Conservation (phyloP, 2,888 invertebrate species). For the Eubasilissa splendida region DNA sequence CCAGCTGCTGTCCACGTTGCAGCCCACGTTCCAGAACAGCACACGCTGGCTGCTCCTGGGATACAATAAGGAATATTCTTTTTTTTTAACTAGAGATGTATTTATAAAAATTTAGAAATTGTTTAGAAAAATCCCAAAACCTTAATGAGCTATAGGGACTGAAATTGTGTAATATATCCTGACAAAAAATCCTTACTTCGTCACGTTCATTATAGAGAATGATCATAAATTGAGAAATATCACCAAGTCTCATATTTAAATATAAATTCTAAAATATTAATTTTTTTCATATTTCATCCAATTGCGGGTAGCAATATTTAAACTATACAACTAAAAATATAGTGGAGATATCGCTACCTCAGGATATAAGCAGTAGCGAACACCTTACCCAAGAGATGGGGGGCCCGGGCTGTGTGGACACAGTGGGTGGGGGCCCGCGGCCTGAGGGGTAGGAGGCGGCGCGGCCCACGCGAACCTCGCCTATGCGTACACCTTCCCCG, state of each 20-base stretch:
- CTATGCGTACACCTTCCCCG: constrained; percentile 62
- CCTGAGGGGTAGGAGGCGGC: constrained; percentile 54
- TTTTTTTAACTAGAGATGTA: background rate
- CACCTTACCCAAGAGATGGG: constrained; percentile 15
- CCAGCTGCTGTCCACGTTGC: constrained; percentile 69
- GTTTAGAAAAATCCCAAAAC: background rate
- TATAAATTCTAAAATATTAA: too few relatives aligned
- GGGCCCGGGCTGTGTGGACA: background rate
- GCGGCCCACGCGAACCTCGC: constrained; percentile 60
- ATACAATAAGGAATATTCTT: too few relatives aligned
- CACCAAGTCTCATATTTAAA: too few relatives aligned
- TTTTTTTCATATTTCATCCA: too few relatives aligned
- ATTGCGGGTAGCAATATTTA: too few relatives aligned
- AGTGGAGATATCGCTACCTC: too few relatives aligned
- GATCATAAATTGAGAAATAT: too few relatives aligned
- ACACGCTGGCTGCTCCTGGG: constrained; percentile 51
- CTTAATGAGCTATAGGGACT: background rate
- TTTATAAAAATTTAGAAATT: background rate
- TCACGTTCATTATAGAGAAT: too few relatives aligned
- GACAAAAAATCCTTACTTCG: too few relatives aligned
- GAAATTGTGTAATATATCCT: too few relatives aligned
- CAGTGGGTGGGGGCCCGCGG: constrained; percentile 36
- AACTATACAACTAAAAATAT: too few relatives aligned
- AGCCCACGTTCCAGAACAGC: constrained; percentile 68
- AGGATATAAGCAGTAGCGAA: too few relatives aligned